Base-by-base conservation (phyloP, 2,113 vertebrate genomes). In the Rhinolophus sinicus region DNA sequence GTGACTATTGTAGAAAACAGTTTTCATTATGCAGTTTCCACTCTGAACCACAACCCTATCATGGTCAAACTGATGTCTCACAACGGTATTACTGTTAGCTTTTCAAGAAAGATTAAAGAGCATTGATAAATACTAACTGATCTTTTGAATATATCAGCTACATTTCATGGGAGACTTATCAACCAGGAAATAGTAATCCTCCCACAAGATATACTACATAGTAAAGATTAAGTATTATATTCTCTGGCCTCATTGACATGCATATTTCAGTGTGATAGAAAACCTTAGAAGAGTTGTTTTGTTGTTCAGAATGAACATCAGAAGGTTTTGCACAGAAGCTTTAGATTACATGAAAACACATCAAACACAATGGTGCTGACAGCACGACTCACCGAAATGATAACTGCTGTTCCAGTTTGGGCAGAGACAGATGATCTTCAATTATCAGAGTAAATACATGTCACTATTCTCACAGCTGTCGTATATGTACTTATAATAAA, bases 21-120 rank as follows among this genome's bases (percentile, higher is more conserved):
- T 90, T 96, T 96, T 67, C 26, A 33, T 64, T 94, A 89, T 75
- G 22, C 56, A 83, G 35, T 67, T 89, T 54, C 67, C 44, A 33
- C 40, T 24, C 3, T 35, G 16, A 65, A n/a, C 28, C 76, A 47
- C 6, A 76, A 22, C 26, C 24, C 33, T 18, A 82, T 50, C 28
- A 75, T 3, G 58, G 47, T 77, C 64, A 88, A 82, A 75, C 21
- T 58, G 35, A 87, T 64, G 22, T 56, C 58, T 69, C 81, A 56
- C 24, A 64, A 44, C 33, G 54, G 35, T 30, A 38, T 65, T 72
- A 50, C 24, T 65, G 33, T 33, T 82, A 82, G 70, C 28, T 58
- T 70, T 86, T 82, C 16, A 30, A 76, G 44, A 70, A 26, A 87
- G 52, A 82, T 70, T 56, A 77, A 87, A 87, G 26, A 76, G 6